Evolutionary conservation across 2,113 vertebrate species (phyloP).

Genomic region (Campylomormyrus tamandua): DNA sequence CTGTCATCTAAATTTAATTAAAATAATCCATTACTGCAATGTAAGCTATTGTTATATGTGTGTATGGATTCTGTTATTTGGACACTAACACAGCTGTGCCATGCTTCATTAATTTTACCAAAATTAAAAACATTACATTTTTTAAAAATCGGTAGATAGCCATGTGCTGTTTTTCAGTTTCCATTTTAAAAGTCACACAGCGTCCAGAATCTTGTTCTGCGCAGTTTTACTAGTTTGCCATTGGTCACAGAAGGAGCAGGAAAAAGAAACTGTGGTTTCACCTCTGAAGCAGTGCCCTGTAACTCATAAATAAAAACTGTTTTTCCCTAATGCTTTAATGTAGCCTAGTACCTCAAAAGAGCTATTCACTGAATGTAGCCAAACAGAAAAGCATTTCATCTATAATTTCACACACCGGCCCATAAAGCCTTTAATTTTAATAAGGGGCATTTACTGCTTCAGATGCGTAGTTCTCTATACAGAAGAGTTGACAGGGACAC

Average conservation of each 20-base stretch:
- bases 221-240: constrained; percentile 20
- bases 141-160: not conserved
- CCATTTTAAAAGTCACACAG: not conserved
- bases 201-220: not conserved
- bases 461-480: not conserved
- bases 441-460: not conserved
- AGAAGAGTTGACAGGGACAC: not conserved
- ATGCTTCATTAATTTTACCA: not conserved
- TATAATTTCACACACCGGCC: constrained; percentile 28
- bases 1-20: constrained; percentile 3
- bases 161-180: not conserved
- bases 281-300: constrained; percentile 38
- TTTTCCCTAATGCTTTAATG: constrained; percentile 30
- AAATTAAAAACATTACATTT: not conserved
- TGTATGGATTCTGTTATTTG: not conserved
- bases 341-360: constrained; percentile 34
- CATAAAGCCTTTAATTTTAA: constrained; percentile 25
- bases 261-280: constrained; percentile 23
- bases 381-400: constrained; percentile 31
- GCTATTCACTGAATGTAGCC: constrained; percentile 32
- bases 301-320: constrained; percentile 36
- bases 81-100: not conserved
- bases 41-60: not conserved
- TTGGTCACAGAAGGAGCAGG: constrained; percentile 29
- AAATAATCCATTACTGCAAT: not conserved